Evolutionary conservation across 35 echinoderm and acorn worm species (phyloP), one percentile per base, ranked within the genome.

Genomic region (Apostichopus californicus): DNA sequence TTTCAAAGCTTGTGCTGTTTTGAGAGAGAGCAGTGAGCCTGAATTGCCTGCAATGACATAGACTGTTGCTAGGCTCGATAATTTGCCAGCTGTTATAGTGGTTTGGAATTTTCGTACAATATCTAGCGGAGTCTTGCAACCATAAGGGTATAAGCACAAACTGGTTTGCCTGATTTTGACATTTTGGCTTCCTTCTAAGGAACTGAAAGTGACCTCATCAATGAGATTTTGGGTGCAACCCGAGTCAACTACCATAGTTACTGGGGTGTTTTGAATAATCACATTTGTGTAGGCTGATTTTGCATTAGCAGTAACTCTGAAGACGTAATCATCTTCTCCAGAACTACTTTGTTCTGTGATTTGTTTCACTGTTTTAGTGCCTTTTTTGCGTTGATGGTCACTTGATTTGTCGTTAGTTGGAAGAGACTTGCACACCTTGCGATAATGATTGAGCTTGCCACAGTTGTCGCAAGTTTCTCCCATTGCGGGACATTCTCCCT

Each of bases 391-490:
- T 28, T 28, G 26, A 28, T 28, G 26, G 57, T 60, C 57, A 60
- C 11, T 11, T 60, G 57, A 6, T 60, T 60, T 60, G 11, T 60
- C 57, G 11, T 11, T 60, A 11, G 57, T 11, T 60, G 57, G 11
- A 60, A 6, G 57, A 20, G 83, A 86, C 3, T 17, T 3, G 26
- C 60, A 86, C 46, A 86, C 83, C n/a, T 17, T 52, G 15, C 9
- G n/a, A 78, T 81, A 92, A 56, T 82, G 90, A 8, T 80, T 80
- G n/a, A 10, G 34, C 25, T 81, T 92, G 17, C 26, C 55, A 56
- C 90, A 81, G 13, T 81, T 78, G 75, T 91, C 61, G 26, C 90
- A 92, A 13, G 6, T 21, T 26, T 80, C 26, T 56, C 90, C 90
- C 55, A 56, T 78, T 14, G 90, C 90, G 55, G 55, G 90, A 78